Conservation (phyloP, 2,113 vertebrate genomes). For the Numida meleagris region DNA sequence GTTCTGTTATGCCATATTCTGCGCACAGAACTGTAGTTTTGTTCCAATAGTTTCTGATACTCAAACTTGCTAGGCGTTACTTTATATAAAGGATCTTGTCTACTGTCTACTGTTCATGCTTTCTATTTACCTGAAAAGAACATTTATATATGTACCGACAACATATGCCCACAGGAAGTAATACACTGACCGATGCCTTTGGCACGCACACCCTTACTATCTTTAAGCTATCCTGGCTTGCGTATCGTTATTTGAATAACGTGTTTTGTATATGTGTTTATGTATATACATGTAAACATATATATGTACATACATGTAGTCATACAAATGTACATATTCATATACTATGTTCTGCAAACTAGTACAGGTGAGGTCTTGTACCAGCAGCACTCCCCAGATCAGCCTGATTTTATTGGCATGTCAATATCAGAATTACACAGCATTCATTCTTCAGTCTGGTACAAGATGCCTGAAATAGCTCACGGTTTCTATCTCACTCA, state of each 20-base stretch:
- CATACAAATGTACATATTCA: no score
- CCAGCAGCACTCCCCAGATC: not conserved
- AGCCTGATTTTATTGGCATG: fast-evolving
- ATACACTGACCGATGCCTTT: fast-evolving
- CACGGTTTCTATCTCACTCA: not conserved
- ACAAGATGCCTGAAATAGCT: not conserved
- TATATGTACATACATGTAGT: no score
- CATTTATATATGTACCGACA: not conserved
- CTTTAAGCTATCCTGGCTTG: not conserved
- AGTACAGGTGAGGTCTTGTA: not conserved
- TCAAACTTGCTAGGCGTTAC: not conserved
- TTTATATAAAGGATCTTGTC: not conserved
- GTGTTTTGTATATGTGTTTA: not conserved
- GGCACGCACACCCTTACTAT: not conserved
- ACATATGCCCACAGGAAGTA: not conserved
- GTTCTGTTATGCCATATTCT: not conserved
- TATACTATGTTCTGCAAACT: not conserved
- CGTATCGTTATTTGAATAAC: not conserved
- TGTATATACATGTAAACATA: no score
- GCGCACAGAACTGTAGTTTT: not conserved
- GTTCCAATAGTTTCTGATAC: not conserved
- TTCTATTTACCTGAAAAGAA: not conserved
- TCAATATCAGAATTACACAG: not conserved
- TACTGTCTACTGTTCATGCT: not conserved
- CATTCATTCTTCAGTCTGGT: not conserved